Evolutionary conservation across 2,888 invertebrate species (phyloP), one percentile per base, ranked within the genome.

Genomic region (Pandemis corylana): DNA sequence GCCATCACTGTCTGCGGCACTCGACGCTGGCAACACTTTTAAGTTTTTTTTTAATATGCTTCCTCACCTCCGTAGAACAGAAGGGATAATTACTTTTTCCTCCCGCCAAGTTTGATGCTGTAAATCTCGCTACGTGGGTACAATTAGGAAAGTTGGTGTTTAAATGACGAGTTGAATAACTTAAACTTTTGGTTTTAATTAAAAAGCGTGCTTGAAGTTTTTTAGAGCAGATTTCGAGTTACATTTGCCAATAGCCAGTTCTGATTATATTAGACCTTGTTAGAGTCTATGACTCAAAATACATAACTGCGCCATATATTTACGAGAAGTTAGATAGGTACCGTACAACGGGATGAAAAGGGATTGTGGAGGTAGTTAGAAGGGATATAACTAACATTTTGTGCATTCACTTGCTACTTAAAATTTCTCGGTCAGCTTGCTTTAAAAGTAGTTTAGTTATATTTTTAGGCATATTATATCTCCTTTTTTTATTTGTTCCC

Each of bases 1-100:
- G 93, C 90, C 94, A 93, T 94, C 94, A 94, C 89, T 94, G 94
- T 94, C 94, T 94, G 86, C 89, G 83, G 88, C 93, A 94, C 88
- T 90, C 90, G 87, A 85, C 90, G 90, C 86, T 90, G 91, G 88
- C 90, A 90, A 87, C 89, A 90, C 90, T 91, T 92, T 92, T 91
- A 92, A 92, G 91, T 92, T 93, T 93, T 75, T 64, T 75, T 93
- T 93, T 93, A 93, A 92, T 93, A 93, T 92, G 93, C 92, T 90
- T 93, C 91, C 92, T 93, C 93, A 93, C 94, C 94, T 94, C 88
- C 82, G 85, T 86, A 89, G 89, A 93, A 91, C 90, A 89, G 89
- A 89, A 87, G 86, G 89, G 89, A 90, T 92, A 93, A 94, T 94
- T 93, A 90, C 92, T 92, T 93, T 93, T 91, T 91, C 89, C 86